A percentile compares a stretch with the other conserved stretches of the same genome.
Conservation (phyloP, 2,888 invertebrate species). For the Tenthredo notha region DNA sequence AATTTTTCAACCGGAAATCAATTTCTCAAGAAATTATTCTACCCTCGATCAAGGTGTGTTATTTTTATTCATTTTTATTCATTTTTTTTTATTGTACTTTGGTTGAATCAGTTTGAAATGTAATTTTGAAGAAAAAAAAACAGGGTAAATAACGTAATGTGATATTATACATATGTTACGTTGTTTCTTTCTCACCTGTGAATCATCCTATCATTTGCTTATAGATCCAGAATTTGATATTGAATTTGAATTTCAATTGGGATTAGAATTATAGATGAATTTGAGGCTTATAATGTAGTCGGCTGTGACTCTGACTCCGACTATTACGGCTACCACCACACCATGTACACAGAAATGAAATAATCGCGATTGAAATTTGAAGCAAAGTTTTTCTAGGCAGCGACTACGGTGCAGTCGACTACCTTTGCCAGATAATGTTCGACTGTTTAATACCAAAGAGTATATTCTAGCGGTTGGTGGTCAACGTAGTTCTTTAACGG, state of each 20-base stretch:
- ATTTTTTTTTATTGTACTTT: background rate
- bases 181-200: slow-evolving; percentile 32
- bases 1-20: background rate
- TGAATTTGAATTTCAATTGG: background rate
- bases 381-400: background rate
- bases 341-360: slow-evolving; percentile 17
- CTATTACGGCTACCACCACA: slow-evolving; percentile 22
- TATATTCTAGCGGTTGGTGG: slow-evolving; percentile 60
- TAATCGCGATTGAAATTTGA: background rate
- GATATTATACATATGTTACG: background rate
- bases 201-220: slow-evolving; percentile 43
- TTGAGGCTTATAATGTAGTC: background rate
- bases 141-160: background rate
- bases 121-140: background rate
- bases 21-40: background rate
- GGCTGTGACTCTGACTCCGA: slow-evolving; percentile 22
- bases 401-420: slow-evolving; percentile 16
- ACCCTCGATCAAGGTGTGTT: background rate
- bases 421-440: slow-evolving; percentile 48
- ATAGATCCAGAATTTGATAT: background rate
- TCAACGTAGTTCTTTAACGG: slow-evolving; percentile 68
- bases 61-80: background rate
- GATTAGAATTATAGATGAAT: background rate
- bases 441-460: slow-evolving; percentile 55
- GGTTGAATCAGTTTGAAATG: background rate